Evolutionary conservation across 2,888 invertebrate species (phyloP).

Genomic region (Griposia aprilina): DNA sequence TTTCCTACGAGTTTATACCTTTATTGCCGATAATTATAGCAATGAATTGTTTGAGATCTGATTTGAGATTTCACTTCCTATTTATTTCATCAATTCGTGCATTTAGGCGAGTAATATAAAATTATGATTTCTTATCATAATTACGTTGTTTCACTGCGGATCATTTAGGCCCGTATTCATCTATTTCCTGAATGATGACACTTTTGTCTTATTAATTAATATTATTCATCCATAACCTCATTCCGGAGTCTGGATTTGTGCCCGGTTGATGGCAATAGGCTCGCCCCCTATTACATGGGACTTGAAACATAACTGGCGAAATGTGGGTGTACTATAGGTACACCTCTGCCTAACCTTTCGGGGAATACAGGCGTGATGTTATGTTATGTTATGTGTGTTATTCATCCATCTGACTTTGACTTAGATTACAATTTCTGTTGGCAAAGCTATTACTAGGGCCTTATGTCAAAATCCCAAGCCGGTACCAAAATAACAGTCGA

Average conservation of each 20-base stretch:
- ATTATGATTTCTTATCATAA: not conserved
- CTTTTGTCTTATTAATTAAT: not conserved
- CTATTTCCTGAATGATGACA: not conserved
- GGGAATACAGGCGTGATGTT: too few species aligned
- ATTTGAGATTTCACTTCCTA: not conserved
- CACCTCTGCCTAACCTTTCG: too few species aligned
- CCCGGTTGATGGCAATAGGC: too few species aligned
- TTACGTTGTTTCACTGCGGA: too few species aligned
- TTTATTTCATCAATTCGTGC: not conserved
- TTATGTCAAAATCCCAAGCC: too few species aligned
- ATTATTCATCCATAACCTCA: too few species aligned
- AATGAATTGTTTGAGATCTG: not conserved
- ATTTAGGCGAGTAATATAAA: not conserved
- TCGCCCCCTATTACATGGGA: too few species aligned
- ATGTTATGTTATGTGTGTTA: too few species aligned
- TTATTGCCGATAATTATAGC: not conserved
- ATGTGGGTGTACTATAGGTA: too few species aligned
- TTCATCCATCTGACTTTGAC: too few species aligned
- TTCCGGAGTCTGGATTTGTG: too few species aligned
- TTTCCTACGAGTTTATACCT: conserved; percentile 42
- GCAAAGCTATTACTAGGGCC: not conserved
- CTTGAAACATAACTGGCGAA: too few species aligned
- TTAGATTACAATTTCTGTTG: not conserved
- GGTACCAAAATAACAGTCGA: not conserved
- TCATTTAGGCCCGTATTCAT: not conserved